Conservation (phyloP, 2,888 invertebrate genomes). For the Epsilonema sp. region DNA sequence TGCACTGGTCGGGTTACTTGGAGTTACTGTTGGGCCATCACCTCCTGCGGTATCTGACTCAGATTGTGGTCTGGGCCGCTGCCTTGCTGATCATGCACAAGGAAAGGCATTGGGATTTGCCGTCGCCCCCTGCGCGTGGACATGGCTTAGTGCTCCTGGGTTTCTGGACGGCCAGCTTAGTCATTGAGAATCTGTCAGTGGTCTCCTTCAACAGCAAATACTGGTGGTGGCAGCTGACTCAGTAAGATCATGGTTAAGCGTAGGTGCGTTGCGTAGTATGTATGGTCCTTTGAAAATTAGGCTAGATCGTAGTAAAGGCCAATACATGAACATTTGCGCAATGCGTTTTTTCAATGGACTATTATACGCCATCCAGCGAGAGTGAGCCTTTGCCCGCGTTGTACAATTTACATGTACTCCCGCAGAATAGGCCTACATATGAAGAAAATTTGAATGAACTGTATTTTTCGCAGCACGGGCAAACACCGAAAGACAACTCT, state of each 20-base stretch:
- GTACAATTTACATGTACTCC: too few species aligned
- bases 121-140: slow-evolving; percentile 1
- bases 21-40: not conserved
- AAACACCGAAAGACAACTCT: too few species aligned
- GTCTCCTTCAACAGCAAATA: slow-evolving; percentile 6
- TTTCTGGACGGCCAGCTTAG: slow-evolving; percentile 4
- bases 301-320: too few species aligned
- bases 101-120: slow-evolving; percentile 7
- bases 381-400: too few species aligned
- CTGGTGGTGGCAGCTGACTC: slow-evolving; percentile 8
- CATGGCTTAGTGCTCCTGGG: slow-evolving; percentile 6
- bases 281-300: too few species aligned
- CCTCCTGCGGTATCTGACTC: not conserved
- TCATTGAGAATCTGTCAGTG: not conserved
- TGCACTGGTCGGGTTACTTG: not conserved
- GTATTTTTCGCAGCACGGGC: too few species aligned
- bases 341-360: too few species aligned
- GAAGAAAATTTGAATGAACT: too few species aligned
- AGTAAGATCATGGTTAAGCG: not conserved
- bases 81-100: not conserved
- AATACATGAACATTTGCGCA: too few species aligned
- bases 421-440: too few species aligned
- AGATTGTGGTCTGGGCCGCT: not conserved
- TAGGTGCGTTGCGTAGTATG: not conserved
- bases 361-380: too few species aligned